A percentile compares a stretch with the other conserved stretches of the same genome.
phyloP scores from a whole-genome alignment of 2,888 invertebrate genomes.

The Acronicta psi region DNA sequence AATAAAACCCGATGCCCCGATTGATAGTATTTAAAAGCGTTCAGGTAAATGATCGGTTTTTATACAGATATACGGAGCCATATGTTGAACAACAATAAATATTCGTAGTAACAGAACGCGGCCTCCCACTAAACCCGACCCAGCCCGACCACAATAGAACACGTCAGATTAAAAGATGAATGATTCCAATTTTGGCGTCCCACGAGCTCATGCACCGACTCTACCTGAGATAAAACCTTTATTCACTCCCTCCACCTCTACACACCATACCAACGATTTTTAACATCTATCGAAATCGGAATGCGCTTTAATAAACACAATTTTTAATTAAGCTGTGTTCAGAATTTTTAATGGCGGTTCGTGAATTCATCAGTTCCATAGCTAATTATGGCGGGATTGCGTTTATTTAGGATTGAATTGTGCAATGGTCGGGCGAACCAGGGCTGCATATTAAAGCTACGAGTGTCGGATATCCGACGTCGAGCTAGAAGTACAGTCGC shows the following conservation, averaged over 20 bases:
- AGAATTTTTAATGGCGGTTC: slow-evolving; percentile 72
- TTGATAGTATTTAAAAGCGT: slow-evolving; percentile 35
- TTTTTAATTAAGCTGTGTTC: slow-evolving; percentile 77
- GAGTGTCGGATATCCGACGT: slow-evolving; percentile 86
- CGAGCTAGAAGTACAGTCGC: slow-evolving; percentile 76
- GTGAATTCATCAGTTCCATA: slow-evolving; percentile 82
- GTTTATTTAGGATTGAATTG: slow-evolving; percentile 85
- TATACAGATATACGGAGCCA: slow-evolving; percentile 45
- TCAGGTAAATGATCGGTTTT: slow-evolving; percentile 51
- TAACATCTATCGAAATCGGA: slow-evolving; percentile 57
- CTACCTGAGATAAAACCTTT: slow-evolving; percentile 77
- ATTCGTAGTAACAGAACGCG: slow-evolving; percentile 56
- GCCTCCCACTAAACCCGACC: slow-evolving; percentile 69
- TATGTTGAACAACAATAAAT: slow-evolving; percentile 66
- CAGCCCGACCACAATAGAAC: slow-evolving; percentile 80
- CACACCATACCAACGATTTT: slow-evolving; percentile 46
- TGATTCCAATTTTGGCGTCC: slow-evolving; percentile 82
- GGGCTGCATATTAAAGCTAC: slow-evolving; percentile 76
- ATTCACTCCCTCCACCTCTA: slow-evolving; percentile 53
- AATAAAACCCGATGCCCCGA: slow-evolving; percentile 24
- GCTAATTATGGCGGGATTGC: slow-evolving; percentile 82
- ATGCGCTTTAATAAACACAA: slow-evolving; percentile 65
- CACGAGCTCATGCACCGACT: slow-evolving; percentile 56
- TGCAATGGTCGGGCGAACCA: slow-evolving; percentile 73
- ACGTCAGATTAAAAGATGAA: slow-evolving; percentile 88